Conservation (phyloP, 2,113 vertebrate species). For the Acanthochromis polyacanthus region DNA sequence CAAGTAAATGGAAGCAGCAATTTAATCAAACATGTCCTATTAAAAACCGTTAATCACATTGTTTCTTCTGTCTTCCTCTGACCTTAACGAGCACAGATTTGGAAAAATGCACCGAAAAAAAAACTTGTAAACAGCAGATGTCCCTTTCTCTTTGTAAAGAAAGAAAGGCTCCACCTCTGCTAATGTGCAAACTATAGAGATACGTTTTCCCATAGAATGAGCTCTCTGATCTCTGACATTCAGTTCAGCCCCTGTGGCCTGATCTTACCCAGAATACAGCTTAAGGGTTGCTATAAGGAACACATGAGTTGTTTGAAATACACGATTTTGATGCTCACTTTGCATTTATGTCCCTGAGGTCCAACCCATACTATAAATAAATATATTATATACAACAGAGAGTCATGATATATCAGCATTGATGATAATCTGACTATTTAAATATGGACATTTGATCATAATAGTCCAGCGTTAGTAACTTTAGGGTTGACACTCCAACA, state of each 20-base stretch:
- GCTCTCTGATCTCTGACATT: conserved; percentile 37
- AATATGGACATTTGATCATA: too few relatives aligned
- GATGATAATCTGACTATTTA: not conserved
- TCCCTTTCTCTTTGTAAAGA: conserved; percentile 15
- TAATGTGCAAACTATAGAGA: conserved; percentile 13
- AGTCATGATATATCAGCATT: not conserved
- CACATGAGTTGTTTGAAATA: not conserved
- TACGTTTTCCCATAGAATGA: conserved; percentile 13
- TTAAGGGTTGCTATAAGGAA: not conserved
- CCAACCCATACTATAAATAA: not conserved
- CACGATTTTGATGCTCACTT: not conserved
- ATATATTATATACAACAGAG: not conserved
- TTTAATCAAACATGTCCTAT: too few relatives aligned
- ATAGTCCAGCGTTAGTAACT: too few relatives aligned
- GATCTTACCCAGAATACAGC: conserved; percentile 28
- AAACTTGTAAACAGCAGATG: not conserved
- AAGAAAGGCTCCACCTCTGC: not conserved
- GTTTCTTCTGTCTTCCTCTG: not conserved
- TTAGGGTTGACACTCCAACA: too few relatives aligned
- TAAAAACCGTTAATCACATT: not conserved
- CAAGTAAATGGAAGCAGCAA: too few relatives aligned
- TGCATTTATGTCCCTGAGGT: not conserved
- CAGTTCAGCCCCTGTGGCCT: not conserved
- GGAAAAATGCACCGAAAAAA: not conserved
- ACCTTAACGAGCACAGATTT: conserved; percentile 8